Base-by-base conservation (phyloP, 2,113 vertebrate genomes). In the Speoplatyrhinus poulsoni region DNA sequence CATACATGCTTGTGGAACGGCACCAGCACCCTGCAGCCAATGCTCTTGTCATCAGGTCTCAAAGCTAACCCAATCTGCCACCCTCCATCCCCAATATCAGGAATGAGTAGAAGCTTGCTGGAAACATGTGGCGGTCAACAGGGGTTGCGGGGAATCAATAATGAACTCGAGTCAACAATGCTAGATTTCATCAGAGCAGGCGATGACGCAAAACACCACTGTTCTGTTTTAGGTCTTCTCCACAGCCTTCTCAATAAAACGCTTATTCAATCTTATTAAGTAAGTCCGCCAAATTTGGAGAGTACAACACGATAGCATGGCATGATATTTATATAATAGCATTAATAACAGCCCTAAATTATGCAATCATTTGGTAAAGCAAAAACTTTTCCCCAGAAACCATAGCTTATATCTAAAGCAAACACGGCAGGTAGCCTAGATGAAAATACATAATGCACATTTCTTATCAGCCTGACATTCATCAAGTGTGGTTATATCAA, bases 101-200 rank as follows among this genome's bases (percentile, higher is more conserved):
- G 77, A 75, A 65, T 13, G 12, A 74, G n/a, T 53, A 33, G 76
- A 82, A 60, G 80, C 49, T 19, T 48, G 72, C 85, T 74, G 70
- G 73, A 83, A 77, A 81, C 72, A 84, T 81, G 78, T 83, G 80
- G 69, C 63, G 70, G 65, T 58, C 80, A 13, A 54, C 49, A 64
- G 79, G 60, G 63, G 76, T 77, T 41, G 6, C 5, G 66, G 12
- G 74, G 77, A 87, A 90, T 92, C 89, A 85, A 86, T 86, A 82
- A 10, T 65, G 60, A 65, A 61, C 49, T 62, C 61, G 81, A 82
- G 77, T 69, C 83, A 87, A 90, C 71, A 86, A 80, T 71, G 77
- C 64, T 64, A 67, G 74, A 82, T 76, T 73, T 77, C 72, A 75
- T 57, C 75, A 79, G 53, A 73, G 54, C 46, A 46, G 63, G 60